Conservation (phyloP, 2,113 vertebrate species). For the Ciconia boyciana region DNA sequence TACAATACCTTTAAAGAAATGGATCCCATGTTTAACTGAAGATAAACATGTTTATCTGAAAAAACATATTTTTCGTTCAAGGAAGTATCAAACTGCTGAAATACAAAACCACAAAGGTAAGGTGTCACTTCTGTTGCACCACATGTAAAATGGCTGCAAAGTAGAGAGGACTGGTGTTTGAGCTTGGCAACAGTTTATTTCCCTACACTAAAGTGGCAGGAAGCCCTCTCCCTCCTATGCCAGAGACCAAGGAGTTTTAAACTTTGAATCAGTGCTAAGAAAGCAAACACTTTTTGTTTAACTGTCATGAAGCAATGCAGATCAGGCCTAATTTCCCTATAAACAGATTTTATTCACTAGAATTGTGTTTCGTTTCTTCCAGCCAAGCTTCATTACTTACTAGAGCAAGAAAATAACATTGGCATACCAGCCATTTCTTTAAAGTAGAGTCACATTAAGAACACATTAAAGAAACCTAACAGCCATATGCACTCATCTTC, state of each 20-base stretch:
- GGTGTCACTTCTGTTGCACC: background rate
- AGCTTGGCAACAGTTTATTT: background rate
- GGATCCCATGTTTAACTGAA: background rate
- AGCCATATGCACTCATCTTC: background rate
- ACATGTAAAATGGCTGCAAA: background rate
- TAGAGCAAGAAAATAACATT: background rate
- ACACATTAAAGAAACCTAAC: background rate
- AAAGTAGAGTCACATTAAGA: background rate
- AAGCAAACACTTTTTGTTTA: background rate
- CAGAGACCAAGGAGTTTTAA: background rate
- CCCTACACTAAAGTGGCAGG: background rate
- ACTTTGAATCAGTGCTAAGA: background rate
- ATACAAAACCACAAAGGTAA: rapidly evolving
- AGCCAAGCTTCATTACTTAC: background rate
- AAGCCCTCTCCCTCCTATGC: background rate
- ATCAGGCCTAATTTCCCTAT: background rate
- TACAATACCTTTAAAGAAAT: background rate
- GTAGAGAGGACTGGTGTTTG: background rate
- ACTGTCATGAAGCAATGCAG: background rate
- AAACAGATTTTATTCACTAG: background rate
- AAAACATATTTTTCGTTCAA: background rate
- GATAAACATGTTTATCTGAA: background rate
- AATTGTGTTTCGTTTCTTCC: background rate
- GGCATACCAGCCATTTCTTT: background rate
- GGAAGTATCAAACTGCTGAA: background rate